Percentiles rank a stretch among this genome's conserved stretches.
Evolutionary conservation across 1,140 invertebrate species (phyloP).

Genomic region (Drosophila hydei): DNA sequence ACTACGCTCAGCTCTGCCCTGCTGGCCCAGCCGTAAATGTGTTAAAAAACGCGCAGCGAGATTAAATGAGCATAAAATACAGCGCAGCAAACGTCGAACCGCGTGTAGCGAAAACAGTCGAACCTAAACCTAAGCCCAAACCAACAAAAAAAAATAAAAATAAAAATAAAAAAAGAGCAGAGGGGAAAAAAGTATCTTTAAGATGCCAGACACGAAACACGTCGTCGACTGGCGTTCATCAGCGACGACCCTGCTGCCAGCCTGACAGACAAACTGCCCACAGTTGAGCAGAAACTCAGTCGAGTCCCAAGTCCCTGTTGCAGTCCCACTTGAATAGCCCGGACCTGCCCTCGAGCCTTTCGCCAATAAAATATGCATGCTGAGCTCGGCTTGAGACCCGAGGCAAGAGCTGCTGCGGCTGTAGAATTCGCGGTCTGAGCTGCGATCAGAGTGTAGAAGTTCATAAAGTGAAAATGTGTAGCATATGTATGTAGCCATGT

Average conservation of each 20-base stretch:
- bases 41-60: conserved; percentile 77
- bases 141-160: conserved; percentile 14
- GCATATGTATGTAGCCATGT: conserved; percentile 57
- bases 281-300: conserved; percentile 23
- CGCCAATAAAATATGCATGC: conserved; percentile 73
- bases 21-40: conserved; percentile 59
- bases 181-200: conserved; percentile 60
- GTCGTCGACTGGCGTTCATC: conserved; percentile 64
- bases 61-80: conserved; percentile 81
- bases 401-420: conserved; percentile 46
- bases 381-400: conserved; percentile 59
- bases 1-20: not conserved
- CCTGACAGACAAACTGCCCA: conserved; percentile 67
- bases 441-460: conserved; percentile 41
- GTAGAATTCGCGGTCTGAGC: conserved; percentile 26
- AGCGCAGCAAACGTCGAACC: conserved; percentile 37
- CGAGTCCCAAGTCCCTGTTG: conserved; percentile 28
- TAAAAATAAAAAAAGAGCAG: no score
- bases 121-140: conserved; percentile 27
- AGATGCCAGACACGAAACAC: conserved; percentile 75
- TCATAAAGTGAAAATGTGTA: conserved; percentile 78
- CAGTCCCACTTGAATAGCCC: conserved; percentile 19
- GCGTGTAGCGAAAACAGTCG: conserved; percentile 33
- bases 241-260: conserved; percentile 53
- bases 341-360: conserved; percentile 51